phyloP scores from a whole-genome alignment of 1,140 invertebrate genomes.

The Brachionus paranguensis region DNA sequence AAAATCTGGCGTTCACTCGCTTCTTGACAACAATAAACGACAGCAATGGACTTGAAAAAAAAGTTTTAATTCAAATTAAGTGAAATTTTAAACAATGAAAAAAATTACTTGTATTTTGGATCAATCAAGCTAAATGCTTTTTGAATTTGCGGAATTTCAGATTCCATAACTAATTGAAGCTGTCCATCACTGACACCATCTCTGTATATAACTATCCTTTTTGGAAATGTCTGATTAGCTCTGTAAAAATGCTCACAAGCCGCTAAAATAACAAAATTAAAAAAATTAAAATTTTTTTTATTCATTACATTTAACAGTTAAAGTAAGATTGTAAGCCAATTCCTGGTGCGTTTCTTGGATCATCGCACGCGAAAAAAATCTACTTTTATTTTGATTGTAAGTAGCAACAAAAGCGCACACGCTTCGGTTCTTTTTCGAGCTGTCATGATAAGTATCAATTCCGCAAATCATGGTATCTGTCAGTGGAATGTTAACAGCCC shows the following conservation, averaged over 20 bases:
- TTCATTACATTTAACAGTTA: slow-evolving; percentile 65
- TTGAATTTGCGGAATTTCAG: slow-evolving; percentile 39
- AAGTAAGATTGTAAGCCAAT: slow-evolving; percentile 65
- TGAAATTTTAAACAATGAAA: not conserved
- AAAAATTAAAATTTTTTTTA: slow-evolving; percentile 60
- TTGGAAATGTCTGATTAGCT: not conserved
- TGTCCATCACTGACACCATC: slow-evolving; percentile 88
- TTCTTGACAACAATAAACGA: slow-evolving; percentile 54
- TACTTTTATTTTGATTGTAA: slow-evolving; percentile 57
- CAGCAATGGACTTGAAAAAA: slow-evolving; percentile 1
- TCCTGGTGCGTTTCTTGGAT: slow-evolving; percentile 65
- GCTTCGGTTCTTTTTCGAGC: slow-evolving; percentile 49
- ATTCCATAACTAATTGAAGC: slow-evolving; percentile 55
- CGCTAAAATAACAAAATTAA: not conserved
- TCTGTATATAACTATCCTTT: slow-evolving; percentile 69
- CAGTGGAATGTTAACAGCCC: slow-evolving; percentile 71
- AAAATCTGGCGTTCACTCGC: slow-evolving; percentile 46
- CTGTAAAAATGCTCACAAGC: slow-evolving; percentile 37
- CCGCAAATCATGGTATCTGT: slow-evolving; percentile 65
- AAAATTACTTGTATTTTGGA: not conserved
- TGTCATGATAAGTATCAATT: slow-evolving; percentile 82
- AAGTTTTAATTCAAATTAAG: not conserved
- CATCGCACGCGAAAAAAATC: slow-evolving; percentile 69
- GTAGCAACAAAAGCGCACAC: slow-evolving; percentile 64
- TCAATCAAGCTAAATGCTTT: slow-evolving; percentile 18